These are phyloP conservation scores for Scaptomyza hsui DNA, from an alignment of 1,140 invertebrate genomes.

Conservation along the genomic window DNA sequence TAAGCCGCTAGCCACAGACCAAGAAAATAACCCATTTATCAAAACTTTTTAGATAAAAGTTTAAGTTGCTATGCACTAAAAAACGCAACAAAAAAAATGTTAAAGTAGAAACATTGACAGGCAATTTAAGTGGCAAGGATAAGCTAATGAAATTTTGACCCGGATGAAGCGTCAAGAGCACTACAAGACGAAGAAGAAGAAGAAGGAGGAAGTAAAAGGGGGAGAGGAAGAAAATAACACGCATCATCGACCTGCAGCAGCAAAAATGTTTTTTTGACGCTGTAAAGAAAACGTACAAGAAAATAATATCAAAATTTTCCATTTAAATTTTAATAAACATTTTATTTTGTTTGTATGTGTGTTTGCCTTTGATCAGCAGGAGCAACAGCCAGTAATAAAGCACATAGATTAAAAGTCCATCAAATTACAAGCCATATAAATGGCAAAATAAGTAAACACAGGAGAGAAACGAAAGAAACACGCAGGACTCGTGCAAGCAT, in stretches of 20 bases:
- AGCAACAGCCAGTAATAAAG: conserved; percentile 36
- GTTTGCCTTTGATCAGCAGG: conserved; percentile 58
- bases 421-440: conserved; percentile 72
- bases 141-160: conserved; percentile 61
- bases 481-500: conserved; percentile 45
- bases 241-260: conserved; percentile 41
- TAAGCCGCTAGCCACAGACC: conserved; percentile 1
- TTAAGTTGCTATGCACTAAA: neutral
- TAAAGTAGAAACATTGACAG: conserved; percentile 43
- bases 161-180: conserved; percentile 16
- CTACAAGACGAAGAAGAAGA: neutral
- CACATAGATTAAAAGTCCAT: conserved; percentile 80
- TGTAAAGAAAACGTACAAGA: neutral
- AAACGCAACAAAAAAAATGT: conserved; percentile 46
- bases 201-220: neutral
- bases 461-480: too few relatives aligned
- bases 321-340: conserved; percentile 68
- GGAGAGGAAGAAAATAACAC: conserved; percentile 23
- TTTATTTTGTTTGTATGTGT: conserved; percentile 18
- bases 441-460: conserved; percentile 40
- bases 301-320: conserved; percentile 11
- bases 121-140: conserved; percentile 53
- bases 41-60: conserved; percentile 31
- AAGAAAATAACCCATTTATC: conserved; percentile 2
- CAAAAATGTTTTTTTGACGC: conserved; percentile 7